Conservation (phyloP, 1,140 invertebrate genomes). For the Pseudomyrmex flavicornis region DNA sequence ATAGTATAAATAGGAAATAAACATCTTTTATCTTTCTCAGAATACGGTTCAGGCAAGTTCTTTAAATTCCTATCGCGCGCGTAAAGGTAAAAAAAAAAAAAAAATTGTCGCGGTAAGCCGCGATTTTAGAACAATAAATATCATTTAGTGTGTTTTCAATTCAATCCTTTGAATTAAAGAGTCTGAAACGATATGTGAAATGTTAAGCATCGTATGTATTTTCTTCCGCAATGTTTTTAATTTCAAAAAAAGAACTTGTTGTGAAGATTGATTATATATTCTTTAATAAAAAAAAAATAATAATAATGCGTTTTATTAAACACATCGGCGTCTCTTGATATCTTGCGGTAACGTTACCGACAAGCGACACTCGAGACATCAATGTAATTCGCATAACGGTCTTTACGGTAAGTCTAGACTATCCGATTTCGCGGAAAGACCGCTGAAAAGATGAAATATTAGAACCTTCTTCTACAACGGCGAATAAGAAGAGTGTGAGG, state of each 20-base stretch:
- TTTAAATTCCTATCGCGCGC: not conserved
- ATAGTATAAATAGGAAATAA: not conserved
- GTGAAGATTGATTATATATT: not conserved
- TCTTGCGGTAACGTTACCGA: not conserved
- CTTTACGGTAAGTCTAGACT: slow-evolving; percentile 32
- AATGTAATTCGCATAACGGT: slow-evolving; percentile 33
- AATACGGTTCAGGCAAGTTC: not conserved
- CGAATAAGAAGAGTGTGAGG: not conserved
- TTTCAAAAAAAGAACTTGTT: not conserved
- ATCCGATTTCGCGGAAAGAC: slow-evolving; percentile 42
- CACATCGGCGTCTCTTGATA: not conserved
- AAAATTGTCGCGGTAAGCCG: not conserved
- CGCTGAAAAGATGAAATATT: slow-evolving; percentile 44
- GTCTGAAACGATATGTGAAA: not conserved
- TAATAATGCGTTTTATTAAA: not conserved
- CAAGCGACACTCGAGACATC: slow-evolving; percentile 12
- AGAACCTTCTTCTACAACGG: slow-evolving; percentile 27
- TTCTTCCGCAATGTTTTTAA: not conserved
- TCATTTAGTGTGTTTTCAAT: slow-evolving; percentile 13
- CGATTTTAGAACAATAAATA: not conserved
- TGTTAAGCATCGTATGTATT: not conserved
- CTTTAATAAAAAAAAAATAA: not conserved
- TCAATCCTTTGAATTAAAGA: not conserved
- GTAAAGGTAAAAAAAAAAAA: not conserved
- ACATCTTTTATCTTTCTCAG: not conserved